Base-by-base conservation (phyloP, 2,888 invertebrate genomes). In the Busseola fusca region DNA sequence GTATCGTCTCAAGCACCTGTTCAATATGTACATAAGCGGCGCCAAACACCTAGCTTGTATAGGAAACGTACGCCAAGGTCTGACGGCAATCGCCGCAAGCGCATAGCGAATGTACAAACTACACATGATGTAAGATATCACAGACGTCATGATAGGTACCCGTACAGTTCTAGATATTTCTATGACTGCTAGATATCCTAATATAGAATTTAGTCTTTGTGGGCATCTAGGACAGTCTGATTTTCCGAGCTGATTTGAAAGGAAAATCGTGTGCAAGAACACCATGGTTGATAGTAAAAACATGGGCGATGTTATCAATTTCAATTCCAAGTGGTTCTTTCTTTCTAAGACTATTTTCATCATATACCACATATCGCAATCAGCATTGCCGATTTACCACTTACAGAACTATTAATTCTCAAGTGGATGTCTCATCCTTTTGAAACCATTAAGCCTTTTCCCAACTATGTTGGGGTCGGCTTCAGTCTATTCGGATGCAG, bases 41-140 rank as follows among this genome's bases (percentile, higher is more conserved):
- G 68, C 73, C 74, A 78, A 78, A 78, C 83, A 86, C 84, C 81
- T 82, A 85, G 74, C 78, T 81, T 84, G 78, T 84, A 84, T 88
- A 90, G 90, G 87, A 91, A 91, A 89, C 81, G 76, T 78, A 83
- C 80, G 54, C 80, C 91, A 92, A 92, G 91, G 91, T 86, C 90
- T 80, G 60, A 56, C 68, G 62, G 66, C 54, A 74, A 82, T 69
- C 77, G 66, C 69, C 71, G 82, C 73, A 63, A 64, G 69, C 75
- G 76, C 81, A 79, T 52, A 63, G 50, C 50, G 63, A 63, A 52
- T 67, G 64, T 48, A n/a, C 50, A 30, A 34, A 59, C 10, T 63
- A 63, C 14, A 67, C 42, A 60, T 68, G 71, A 72, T 65, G 80
- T 57, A 74, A 71, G 67, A 68, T 68, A 59, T 65, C 64, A 56